These are phyloP conservation scores for Brotula barbata DNA, from an alignment of 2,797 vertebrate species.

Conservation along the genomic window DNA sequence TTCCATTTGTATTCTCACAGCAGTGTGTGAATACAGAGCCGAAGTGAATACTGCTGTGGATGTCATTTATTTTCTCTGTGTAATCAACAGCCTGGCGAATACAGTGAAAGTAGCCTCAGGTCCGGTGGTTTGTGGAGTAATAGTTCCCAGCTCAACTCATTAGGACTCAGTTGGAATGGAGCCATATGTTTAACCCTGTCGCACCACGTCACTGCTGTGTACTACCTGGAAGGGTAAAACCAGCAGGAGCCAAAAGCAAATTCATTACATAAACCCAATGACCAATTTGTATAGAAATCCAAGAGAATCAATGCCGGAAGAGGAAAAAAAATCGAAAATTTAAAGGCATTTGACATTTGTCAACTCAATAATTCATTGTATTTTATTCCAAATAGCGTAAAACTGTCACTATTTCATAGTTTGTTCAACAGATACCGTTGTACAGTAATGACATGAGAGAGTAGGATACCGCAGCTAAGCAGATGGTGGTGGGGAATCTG, in stretches of 20 bases:
- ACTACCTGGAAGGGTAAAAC: background rate
- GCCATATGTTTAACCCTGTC: constrained; percentile 12
- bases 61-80: constrained; percentile 1
- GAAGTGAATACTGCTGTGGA: too few species aligned
- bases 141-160: constrained; percentile 21
- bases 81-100: background rate
- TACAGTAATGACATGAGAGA: background rate
- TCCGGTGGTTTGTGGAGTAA: constrained; percentile 8
- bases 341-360: too few species aligned
- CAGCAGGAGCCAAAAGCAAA: background rate
- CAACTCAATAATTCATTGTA: too few species aligned
- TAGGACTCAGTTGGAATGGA: constrained; percentile 11
- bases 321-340: too few species aligned
- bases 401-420: background rate
- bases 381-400: too few species aligned
- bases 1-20: constrained; percentile 40
- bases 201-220: constrained; percentile 9
- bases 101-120: constrained; percentile 31
- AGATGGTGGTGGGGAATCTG: constrained; percentile 27
- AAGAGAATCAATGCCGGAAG: too few species aligned
- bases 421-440: constrained; percentile 6
- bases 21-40: constrained; percentile 29
- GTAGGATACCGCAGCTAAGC: constrained; percentile 20
- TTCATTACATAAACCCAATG: too few species aligned
- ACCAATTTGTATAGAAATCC: too few species aligned